Evolutionary conservation across 2,888 invertebrate species (phyloP), one percentile per base, ranked within the genome.

Genomic region (Troides oblongomaculatus): DNA sequence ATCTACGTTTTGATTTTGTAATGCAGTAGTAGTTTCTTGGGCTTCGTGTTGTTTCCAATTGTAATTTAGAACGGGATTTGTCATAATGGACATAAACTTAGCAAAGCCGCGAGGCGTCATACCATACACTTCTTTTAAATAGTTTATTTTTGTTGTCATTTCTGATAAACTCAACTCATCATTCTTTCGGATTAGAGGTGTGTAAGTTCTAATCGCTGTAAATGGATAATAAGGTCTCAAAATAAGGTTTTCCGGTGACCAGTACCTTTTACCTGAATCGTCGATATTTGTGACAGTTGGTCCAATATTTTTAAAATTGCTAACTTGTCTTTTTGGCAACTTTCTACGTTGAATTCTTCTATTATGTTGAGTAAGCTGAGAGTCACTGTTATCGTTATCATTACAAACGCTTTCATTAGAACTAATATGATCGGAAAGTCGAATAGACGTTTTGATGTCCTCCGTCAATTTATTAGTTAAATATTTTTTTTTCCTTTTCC

Each of bases 71-170:
- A 39, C n/a, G 3, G 69, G 39, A 46, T 56, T 64, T 30, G 61
- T 12, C 53, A 64, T 61, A 30, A 61, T 21, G 2, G 64, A 64
- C 46, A 64, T 60, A 30, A 66, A 60, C 21, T 58, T 66, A 18
- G 66, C 62, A 58, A 53, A 66, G 23, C 57, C 43, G 53, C 67
- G 30, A 2, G 43, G 53, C 61, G 46, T 72, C 68, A 53, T 12
- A 62, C n/a, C 68, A 43, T 43, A 70, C 30, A 65, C 71, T 71
- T 64, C 72, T 69, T 73, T 74, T 71, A 62, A 65, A 70, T 60
- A 43, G 62, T 64, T 50, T 68, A 60, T 66, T 72, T 72, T 68
- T 59, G 64, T 64, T 10, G 25, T 69, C 62, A 64, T 39, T 36
- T 72, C 67, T 66, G 67, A 25, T 17, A 67, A 46, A 61, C 60